These are phyloP conservation scores for Gopherus evgoodei DNA, from an alignment of 2,113 vertebrate genomes.

Conservation along the genomic window DNA sequence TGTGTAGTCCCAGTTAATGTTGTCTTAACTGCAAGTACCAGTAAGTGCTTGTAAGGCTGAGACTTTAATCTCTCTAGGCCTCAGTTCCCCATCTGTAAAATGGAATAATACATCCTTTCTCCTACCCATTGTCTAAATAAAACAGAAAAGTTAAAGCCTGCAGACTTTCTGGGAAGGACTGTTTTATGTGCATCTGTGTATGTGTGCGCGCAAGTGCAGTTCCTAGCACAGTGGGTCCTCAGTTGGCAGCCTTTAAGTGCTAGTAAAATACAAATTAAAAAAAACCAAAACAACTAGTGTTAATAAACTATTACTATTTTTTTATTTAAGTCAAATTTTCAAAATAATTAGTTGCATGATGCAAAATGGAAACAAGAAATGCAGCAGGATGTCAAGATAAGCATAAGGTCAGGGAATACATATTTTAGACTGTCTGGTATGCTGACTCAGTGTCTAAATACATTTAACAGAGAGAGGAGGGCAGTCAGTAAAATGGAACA, in stretches of 20 bases:
- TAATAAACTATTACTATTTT: not conserved
- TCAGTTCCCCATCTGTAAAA: not conserved
- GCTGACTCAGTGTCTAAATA: not conserved
- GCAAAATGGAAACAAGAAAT: not conserved
- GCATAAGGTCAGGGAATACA: not conserved
- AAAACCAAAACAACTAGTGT: not conserved
- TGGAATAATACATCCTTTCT: not conserved
- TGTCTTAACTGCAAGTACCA: not conserved
- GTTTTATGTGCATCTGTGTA: fast-evolving
- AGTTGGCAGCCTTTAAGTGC: not conserved
- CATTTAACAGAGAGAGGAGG: not conserved
- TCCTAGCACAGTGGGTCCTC: not conserved
- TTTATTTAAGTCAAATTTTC: not conserved
- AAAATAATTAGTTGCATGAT: not conserved
- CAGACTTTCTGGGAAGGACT: not conserved
- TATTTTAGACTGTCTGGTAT: not conserved
- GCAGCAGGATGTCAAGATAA: not conserved
- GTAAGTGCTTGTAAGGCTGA: not conserved
- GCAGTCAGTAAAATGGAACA: not conserved
- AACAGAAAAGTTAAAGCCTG: not conserved
- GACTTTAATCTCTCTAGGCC: not conserved
- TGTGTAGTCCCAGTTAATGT: not conserved
- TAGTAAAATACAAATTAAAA: fast-evolving
- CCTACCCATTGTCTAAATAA: not conserved
- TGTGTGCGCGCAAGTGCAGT: not conserved